Base-by-base conservation (phyloP, 2,113 vertebrate species). In the Pseudopipra pipra region DNA sequence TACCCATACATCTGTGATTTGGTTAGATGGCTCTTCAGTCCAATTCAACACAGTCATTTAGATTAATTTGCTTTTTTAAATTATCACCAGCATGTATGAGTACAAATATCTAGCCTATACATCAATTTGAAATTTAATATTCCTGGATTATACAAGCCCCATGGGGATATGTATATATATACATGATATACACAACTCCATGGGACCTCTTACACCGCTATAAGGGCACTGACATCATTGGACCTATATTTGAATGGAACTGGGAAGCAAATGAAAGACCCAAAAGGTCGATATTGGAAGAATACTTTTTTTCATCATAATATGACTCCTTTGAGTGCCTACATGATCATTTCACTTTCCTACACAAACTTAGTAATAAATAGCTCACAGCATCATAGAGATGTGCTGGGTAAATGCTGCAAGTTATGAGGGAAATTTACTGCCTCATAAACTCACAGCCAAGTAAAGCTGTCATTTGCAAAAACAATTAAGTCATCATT, bases 371-470 rank as follows among this genome's bases (percentile, higher is more conserved):
- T 80, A 56, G 58, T 91, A 96, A 97, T 96, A 97, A 97, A 95
- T 87, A 95, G 66, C 89, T 97, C 80, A 66, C 75, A 87, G 61
- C 35, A 87, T 92, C 92, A 79, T 8, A 77, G 93, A 94, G 75
- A 97, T 96, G 17, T 93, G 63, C 76, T 95, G 87, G 86, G 72
- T 90, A 97, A 95, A 96, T 88, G 61, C 35, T 91, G 55, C 73
- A 94, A 87, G 70, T 87, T 97, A 95, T 63, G 84, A 97, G 96
- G 52, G 58, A 93, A 93, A 97, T 95, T 97, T 96, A 94, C 90
- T 95, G 92, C 89, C 72, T 97, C 85, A 96, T 97, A 97, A 98
- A 98, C 95, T 95, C 92, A 96, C 89, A 97, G 87, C 39, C 41
- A 79, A 98, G 83, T 94, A 92, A 97, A 96, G 51, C 89, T 97